Percentiles rank a stretch among this genome's conserved stretches.
These are phyloP conservation scores for Xestoiulus laeticollis DNA, from an alignment of 2,888 invertebrate species.

Conservation along the genomic window DNA sequence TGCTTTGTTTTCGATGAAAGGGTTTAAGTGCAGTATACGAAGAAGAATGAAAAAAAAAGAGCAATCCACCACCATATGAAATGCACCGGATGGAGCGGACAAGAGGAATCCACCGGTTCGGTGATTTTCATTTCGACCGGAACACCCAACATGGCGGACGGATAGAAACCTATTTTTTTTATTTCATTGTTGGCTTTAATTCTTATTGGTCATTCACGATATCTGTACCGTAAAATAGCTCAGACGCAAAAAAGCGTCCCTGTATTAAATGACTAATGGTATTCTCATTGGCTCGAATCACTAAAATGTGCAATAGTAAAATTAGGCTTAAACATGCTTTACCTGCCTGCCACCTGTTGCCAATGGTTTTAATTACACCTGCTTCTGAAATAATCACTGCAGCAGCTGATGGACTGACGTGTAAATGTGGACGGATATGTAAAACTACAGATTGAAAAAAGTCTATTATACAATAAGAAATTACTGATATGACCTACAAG, in stretches of 20 bases:
- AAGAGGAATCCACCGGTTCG: constrained; percentile 8
- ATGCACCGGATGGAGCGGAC: constrained; percentile 9
- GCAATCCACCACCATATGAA: background rate
- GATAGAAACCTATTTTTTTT: background rate
- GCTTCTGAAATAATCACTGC: background rate
- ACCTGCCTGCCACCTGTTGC: constrained; percentile 26
- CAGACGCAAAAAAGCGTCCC: background rate
- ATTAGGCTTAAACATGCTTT: background rate
- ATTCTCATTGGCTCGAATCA: background rate
- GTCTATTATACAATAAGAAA: background rate
- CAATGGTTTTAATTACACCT: constrained; percentile 14
- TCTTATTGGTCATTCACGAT: no score
- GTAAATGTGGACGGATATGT: background rate
- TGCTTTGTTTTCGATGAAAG: constrained; percentile 26
- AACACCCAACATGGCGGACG: background rate
- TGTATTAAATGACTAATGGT: background rate
- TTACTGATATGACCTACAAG: background rate
- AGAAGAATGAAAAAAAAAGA: background rate
- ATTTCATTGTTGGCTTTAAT: background rate
- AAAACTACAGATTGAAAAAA: background rate
- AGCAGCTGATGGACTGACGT: background rate
- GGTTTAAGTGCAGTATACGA: background rate
- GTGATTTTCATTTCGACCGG: background rate
- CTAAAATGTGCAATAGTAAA: background rate
- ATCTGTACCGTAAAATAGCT: background rate